Base-by-base conservation (phyloP, 2,888 invertebrate species). In the Sacculina carcini region DNA sequence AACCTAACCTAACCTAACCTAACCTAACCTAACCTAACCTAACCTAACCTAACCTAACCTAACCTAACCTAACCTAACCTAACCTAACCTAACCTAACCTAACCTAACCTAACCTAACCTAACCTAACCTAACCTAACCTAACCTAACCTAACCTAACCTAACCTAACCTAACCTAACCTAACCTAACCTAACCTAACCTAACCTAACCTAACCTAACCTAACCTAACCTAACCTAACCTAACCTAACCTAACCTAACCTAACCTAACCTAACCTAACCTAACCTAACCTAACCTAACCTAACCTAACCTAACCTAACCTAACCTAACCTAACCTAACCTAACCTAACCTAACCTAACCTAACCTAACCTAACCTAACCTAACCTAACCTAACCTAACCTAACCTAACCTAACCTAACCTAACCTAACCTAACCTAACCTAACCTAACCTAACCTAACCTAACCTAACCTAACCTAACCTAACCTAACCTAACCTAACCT, bases 111-210 rank as follows among this genome's bases (percentile, higher is more conserved):
- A 48, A 48, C 48, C 31, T 48, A 31, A 28, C 48, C 48, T 48
- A 48, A 48, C 31, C 48, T 48, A 48, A 48, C 31, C 31, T 48
- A 31, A 48, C 48, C 29, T 48, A 29, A 48, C 48, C 48, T 48
- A 48, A 48, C 29, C 21, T 48, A 48, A 48, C 48, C 48, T 28
- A 48, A 48, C 48, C 48, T 48, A 48, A 28, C 48, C 48, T 48
- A 48, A 48, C 48, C 48, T 48, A 48, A 48, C 48, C 31, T 48
- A 31, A 48, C 29, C 48, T 48, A 48, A 48, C 48, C 48, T 48
- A 48, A 29, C 48, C 31, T 48, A 48, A 28, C 48, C 48, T 48
- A 48, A 24, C 48, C 48, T 48, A 48, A 48, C 31, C 48, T 48
- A 48, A 48, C 48, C 31, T 48, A 48, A 46, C 46, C 46, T 46